Evolutionary conservation across 2,797 vertebrate species (phyloP), one percentile per base, ranked within the genome.

Genomic region (Columba guinea): DNA sequence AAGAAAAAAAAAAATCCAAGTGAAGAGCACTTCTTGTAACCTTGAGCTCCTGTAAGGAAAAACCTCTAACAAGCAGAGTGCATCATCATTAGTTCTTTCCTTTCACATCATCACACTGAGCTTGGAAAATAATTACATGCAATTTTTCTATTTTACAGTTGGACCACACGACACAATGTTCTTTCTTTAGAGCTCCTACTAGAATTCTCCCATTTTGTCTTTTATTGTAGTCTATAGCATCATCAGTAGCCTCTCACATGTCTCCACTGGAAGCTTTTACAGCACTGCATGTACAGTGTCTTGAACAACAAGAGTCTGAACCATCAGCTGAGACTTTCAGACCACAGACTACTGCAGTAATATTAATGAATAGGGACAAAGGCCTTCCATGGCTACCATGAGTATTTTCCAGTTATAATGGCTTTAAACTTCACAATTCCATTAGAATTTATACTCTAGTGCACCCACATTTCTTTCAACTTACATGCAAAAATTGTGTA

Each of bases 121-220:
- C 97, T 95, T 96, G 96, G 92, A 92, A 97, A 97, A 98, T 98
- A 98, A 98, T 98, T 98, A 97, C 97, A 97, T 96, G 97, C 97
- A 98, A 98, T 98, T 98, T 98, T 98, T 97, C 97, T 98, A 96
- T 98, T 98, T 98, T 98, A 93, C 95, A 97, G 97, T 98, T 97
- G 97, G 97, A 89, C 97, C 97, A 98, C 98, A 97, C 97, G 97
- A 97, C 97, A 97, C 95, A 93, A 84, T 97, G 92, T 95, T 97
- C 97, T 97, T 96, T 94, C 95, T 78, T 94, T 84, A 94, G 78
- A 96, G 94, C 48, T 83, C 35, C 88, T 91, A 93, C 24, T 87
- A 90, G 84, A 95, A 95, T 96, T 96, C 83, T 95, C 93, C 80
- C 83, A 93, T 97, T 96, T 95, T 94, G 77, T 79, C 65, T 93